Conservation (phyloP, 1,140 invertebrate genomes). For the Parasteatoda tepidariorum region DNA sequence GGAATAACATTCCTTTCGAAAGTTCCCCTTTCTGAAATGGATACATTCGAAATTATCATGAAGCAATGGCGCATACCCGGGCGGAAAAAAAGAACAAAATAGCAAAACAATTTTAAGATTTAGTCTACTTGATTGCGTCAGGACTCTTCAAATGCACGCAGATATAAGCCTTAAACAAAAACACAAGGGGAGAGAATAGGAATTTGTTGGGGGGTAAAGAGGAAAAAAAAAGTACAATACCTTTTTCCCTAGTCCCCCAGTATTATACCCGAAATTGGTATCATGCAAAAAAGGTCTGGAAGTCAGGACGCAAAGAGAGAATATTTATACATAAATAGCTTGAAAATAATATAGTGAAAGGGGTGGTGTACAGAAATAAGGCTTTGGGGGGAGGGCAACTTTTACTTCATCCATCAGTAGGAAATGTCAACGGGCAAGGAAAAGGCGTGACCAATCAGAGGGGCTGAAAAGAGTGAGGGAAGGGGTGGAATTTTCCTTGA, state of each 20-base stretch:
- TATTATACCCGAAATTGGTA: conserved; percentile 48
- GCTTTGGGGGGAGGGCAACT: conserved; percentile 15
- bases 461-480: conserved; percentile 18
- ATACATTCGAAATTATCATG: background rate
- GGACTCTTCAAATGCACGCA: background rate
- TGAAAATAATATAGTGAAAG: background rate
- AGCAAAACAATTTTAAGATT: background rate
- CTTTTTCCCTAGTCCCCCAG: background rate
- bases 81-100: background rate
- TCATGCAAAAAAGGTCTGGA: conserved; percentile 45
- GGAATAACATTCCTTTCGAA: background rate
- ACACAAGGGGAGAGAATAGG: no score
- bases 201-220: background rate
- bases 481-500: conserved; percentile 31
- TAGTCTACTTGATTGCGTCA: background rate
- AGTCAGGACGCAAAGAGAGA: background rate
- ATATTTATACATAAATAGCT: conserved; percentile 60
- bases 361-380: background rate
- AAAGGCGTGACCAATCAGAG: conserved; percentile 60
- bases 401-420: conserved; percentile 58
- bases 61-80: background rate
- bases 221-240: background rate
- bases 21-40: background rate
- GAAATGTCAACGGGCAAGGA: conserved; percentile 58
- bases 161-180: background rate